phyloP scores from a whole-genome alignment of 2,888 invertebrate genomes.

The Dione vanillae region DNA sequence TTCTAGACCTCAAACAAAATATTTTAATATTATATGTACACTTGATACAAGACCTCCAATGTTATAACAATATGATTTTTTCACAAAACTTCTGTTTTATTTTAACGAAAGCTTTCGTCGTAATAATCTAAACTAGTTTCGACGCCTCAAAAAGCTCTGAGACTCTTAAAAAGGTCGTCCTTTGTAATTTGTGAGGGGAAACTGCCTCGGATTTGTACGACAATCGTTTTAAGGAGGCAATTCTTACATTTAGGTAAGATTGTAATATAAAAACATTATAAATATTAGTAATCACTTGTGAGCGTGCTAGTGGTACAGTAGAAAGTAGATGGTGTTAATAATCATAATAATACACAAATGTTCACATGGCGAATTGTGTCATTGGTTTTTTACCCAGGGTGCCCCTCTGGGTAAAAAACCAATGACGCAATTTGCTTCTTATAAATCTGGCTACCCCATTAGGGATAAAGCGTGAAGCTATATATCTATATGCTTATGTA shows the following conservation, averaged over 20 bases:
- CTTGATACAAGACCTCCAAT: too few relatives aligned
- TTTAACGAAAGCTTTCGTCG: not conserved
- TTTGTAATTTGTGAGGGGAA: not conserved
- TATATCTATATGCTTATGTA: not conserved
- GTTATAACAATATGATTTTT: not conserved
- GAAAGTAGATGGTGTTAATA: too few relatives aligned
- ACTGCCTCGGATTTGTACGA: constrained; percentile 3
- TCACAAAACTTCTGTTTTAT: not conserved
- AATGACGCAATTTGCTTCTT: too few relatives aligned
- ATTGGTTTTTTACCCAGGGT: too few relatives aligned
- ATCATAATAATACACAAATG: too few relatives aligned
- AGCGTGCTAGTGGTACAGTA: too few relatives aligned
- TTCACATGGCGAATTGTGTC: too few relatives aligned
- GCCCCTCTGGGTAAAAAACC: too few relatives aligned
- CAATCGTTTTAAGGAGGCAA: not conserved
- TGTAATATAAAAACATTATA: too few relatives aligned
- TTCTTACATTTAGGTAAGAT: not conserved
- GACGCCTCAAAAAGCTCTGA: constrained; percentile 2
- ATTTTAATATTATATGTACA: not conserved
- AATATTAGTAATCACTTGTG: too few relatives aligned
- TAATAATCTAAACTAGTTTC: constrained; percentile 16
- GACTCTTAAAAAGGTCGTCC: constrained; percentile 11
- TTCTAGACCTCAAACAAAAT: not conserved
- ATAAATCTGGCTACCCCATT: too few relatives aligned
- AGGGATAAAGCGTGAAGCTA: not conserved